Conservation (phyloP, 92 coral and sea anemone genomes). For the Paramuricea clavata region DNA sequence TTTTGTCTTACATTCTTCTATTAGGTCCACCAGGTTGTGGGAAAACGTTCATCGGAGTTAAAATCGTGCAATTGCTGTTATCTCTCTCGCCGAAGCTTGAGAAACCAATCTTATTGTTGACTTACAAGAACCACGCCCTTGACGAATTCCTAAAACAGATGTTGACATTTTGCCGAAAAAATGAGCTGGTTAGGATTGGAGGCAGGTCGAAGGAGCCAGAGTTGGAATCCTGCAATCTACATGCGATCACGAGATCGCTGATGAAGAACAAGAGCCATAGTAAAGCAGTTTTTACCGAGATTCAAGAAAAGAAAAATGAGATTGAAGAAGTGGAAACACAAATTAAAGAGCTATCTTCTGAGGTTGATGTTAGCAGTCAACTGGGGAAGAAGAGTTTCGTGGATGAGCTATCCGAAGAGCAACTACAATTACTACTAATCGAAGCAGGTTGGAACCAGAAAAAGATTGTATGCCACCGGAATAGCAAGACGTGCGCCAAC, state of each 20-base stretch:
- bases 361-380: background rate
- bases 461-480: too few species aligned
- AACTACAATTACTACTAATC: background rate
- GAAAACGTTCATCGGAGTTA: too few species aligned
- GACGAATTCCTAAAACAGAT: too few species aligned
- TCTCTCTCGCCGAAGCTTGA: too few species aligned
- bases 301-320: constrained; percentile 10
- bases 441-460: constrained; percentile 12
- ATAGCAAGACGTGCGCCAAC: background rate
- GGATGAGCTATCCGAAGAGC: constrained; percentile 11
- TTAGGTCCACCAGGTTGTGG: too few species aligned
- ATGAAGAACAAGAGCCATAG: background rate
- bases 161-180: too few species aligned
- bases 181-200: too few species aligned
- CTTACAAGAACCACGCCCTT: too few species aligned
- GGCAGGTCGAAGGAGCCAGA: too few species aligned
- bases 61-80: too few species aligned
- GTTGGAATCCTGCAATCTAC: constrained; percentile 41
- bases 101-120: too few species aligned
- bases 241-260: background rate
- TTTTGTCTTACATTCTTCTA: too few species aligned
- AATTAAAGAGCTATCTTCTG: background rate
- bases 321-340: background rate
- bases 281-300: constrained; percentile 19
- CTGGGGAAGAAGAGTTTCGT: background rate